phyloP scores from a whole-genome alignment of 2,797 vertebrate species.

The Acanthiza pusilla region DNA sequence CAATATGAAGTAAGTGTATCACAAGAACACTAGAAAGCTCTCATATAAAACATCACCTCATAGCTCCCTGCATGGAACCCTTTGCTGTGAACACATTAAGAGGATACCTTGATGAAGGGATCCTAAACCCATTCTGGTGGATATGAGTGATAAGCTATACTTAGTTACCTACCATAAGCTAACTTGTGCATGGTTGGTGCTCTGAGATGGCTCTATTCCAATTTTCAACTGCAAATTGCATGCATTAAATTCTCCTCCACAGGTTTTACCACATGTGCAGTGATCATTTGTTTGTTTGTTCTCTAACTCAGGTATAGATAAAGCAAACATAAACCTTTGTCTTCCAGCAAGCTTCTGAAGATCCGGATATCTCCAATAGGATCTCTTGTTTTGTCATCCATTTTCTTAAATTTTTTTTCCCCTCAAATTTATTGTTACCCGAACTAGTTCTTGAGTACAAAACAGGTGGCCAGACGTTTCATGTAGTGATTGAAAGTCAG shows the following conservation, averaged over 20 bases:
- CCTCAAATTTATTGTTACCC: not conserved
- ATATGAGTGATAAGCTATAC: not conserved
- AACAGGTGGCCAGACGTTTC: not conserved
- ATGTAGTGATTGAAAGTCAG: not conserved
- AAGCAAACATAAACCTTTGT: not conserved
- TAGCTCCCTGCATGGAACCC: not conserved
- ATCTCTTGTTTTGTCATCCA: not conserved
- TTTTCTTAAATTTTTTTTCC: not conserved
- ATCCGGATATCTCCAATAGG: not conserved
- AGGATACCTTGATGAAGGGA: not conserved
- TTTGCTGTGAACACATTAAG: not conserved
- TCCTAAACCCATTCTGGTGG: not conserved
- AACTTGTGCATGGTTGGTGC: not conserved
- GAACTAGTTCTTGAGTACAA: not conserved
- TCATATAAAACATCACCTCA: not conserved
- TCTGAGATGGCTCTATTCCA: not conserved
- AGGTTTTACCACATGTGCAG: not conserved
- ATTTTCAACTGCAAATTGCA: not conserved
- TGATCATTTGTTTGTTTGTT: not conserved
- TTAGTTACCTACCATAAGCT: not conserved
- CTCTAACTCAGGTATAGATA: not conserved
- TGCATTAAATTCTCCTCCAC: not conserved
- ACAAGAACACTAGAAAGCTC: not conserved
- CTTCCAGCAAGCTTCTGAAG: not conserved
- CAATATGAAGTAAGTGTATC: not conserved